phyloP scores from a whole-genome alignment of 2,113 vertebrate species.

The Ailuropoda melanoleuca region DNA sequence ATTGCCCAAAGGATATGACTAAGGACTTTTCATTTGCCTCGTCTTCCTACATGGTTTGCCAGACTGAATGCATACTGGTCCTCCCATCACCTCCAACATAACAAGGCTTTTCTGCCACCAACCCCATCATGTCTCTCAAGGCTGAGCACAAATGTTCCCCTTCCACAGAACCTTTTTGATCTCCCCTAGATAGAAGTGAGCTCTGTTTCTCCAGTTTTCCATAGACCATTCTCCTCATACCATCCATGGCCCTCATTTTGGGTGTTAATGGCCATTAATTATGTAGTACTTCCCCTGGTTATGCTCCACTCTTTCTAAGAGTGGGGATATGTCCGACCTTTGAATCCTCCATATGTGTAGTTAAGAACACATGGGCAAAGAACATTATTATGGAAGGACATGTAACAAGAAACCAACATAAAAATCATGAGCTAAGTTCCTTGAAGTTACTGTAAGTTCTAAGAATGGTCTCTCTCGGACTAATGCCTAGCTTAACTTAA shows the following conservation, averaged over 20 bases:
- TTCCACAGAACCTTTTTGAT: background rate
- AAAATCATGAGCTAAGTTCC: background rate
- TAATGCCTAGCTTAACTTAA: background rate
- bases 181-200: background rate
- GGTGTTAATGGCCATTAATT: background rate
- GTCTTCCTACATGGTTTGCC: background rate
- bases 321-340: background rate
- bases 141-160: background rate
- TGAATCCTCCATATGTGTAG: background rate
- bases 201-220: background rate
- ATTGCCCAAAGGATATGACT: background rate
- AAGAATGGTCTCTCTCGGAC: background rate
- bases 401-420: background rate
- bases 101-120: background rate
- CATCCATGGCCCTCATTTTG: background rate
- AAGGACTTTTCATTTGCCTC: background rate
- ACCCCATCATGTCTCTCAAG: background rate
- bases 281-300: background rate
- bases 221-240: background rate
- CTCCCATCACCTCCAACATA: background rate
- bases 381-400: background rate
- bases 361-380: background rate
- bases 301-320: background rate
- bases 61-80: background rate
- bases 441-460: background rate